Base-by-base conservation (phyloP, 1,140 invertebrate genomes). In the Temnothorax curvispinosus region DNA sequence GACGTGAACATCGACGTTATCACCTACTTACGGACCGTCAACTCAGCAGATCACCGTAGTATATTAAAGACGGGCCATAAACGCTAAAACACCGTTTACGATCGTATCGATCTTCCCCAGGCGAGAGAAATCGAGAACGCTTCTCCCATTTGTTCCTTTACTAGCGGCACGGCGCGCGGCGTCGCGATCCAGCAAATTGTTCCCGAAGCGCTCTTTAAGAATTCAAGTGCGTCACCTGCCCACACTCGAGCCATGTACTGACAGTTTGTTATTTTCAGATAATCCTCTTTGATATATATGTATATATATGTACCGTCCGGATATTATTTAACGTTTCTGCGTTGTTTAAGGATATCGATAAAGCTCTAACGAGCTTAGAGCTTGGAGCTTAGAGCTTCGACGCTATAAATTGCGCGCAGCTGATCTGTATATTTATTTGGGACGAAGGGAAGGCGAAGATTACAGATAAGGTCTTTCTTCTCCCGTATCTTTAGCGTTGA, bases 21-120 rank as follows among this genome's bases (percentile, higher is more conserved):
- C 41, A 47, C 8, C 38, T 27, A 18, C 38, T 56, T 56, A 71
- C 27, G 8, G 35, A 81, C 15, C 35, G 50, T 71, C 78, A 71
- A 81, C 21, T 71, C 78, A 13, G 64, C 64, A n/a, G 32, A 81
- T 81, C 47, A 81, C 8, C 18, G 47, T 52, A 3, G 32, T 69
- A 8, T 52, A 41, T 15, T 41, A 71, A 71, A 32, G 64, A 18
- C 21, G 35, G 47, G 15, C 8, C 21, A 69, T 69, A 69, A 81
- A 81, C 44, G 62, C 13, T 8, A 7, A 81, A 81, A 56, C 9
- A 32, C 21, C 64, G 50, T 71, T 81, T 81, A 81, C 65, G 64
- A 71, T n/a, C 64, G 21, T 52, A 71, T 81, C 21, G 50, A 81
- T 81, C 50, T 56, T 71, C 8, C 21, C 8, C 35, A 1, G 38